Evolutionary conservation across 2,113 vertebrate species (phyloP).

Genomic region (Tenrec ecaudatus): DNA sequence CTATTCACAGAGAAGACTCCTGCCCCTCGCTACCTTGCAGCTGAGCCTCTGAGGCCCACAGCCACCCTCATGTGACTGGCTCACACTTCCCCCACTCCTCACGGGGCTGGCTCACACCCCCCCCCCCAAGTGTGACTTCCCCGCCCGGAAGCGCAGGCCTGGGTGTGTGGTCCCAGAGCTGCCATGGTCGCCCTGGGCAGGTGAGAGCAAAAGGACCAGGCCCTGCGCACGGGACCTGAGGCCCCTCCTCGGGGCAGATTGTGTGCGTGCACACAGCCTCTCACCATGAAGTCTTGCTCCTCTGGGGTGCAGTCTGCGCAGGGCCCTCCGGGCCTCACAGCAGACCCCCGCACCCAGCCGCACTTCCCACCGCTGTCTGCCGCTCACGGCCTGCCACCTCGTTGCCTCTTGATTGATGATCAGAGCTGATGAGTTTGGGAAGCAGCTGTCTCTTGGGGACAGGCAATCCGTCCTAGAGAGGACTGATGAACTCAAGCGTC

Average conservation of each 20-base stretch:
- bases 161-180: background rate
- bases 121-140: background rate
- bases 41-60: background rate
- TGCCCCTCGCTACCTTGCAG: background rate
- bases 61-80: background rate
- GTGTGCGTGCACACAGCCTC: too few relatives aligned
- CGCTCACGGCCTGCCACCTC: conserved; percentile 73
- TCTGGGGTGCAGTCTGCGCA: background rate
- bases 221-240: background rate
- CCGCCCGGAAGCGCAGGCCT: background rate
- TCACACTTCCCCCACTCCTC: background rate
- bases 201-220: background rate
- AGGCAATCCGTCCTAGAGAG: conserved; percentile 72
- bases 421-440: conserved; percentile 62
- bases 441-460: conserved; percentile 54
- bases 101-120: background rate
- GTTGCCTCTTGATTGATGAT: conserved; percentile 81
- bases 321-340: too few relatives aligned
- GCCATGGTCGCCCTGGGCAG: background rate
- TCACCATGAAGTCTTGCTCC: background rate
- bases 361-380: conserved; percentile 10
- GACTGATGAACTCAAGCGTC: conserved; percentile 64
- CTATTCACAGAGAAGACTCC: background rate
- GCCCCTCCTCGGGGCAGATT: background rate
- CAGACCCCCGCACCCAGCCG: too few relatives aligned